Evolutionary conservation across 2,888 invertebrate species (phyloP).

Genomic region (Esperia sulphurella): DNA sequence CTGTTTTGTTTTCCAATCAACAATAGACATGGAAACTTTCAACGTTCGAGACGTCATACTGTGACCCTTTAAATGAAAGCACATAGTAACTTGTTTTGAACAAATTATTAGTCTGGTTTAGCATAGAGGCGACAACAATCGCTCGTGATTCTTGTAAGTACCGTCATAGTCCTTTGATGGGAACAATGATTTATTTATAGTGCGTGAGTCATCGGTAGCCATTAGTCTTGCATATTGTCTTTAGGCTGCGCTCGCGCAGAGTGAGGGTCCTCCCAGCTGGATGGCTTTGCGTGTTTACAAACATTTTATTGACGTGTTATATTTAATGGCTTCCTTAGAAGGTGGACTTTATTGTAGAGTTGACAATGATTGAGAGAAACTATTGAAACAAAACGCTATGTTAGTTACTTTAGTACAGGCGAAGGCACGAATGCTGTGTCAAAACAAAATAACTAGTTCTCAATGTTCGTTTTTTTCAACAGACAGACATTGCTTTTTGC

Average conservation of each 20-base stretch:
- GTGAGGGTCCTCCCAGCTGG: slow-evolving; percentile 58
- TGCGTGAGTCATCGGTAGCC: slow-evolving; percentile 68
- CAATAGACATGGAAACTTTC: slow-evolving; percentile 56
- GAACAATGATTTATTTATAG: slow-evolving; percentile 72
- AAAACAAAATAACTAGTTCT: too few species aligned
- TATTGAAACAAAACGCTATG: slow-evolving; percentile 19
- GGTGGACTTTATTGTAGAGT: slow-evolving; percentile 52
- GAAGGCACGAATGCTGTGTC: not conserved
- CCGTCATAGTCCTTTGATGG: slow-evolving; percentile 34
- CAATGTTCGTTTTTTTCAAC: too few species aligned
- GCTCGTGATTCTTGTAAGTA: slow-evolving; percentile 70
- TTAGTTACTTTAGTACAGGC: not conserved
- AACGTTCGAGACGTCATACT: slow-evolving; percentile 59
- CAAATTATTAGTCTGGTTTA: slow-evolving; percentile 78
- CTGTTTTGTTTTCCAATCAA: slow-evolving; percentile 69
- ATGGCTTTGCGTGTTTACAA: slow-evolving; percentile 74
- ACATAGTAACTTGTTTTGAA: slow-evolving; percentile 63
- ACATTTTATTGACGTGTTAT: slow-evolving; percentile 76
- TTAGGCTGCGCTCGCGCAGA: slow-evolving; percentile 37
- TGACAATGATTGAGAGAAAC: slow-evolving; percentile 54
- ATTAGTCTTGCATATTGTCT: slow-evolving; percentile 64
- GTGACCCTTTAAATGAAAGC: slow-evolving; percentile 60
- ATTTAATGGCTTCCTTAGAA: slow-evolving; percentile 72
- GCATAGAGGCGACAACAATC: slow-evolving; percentile 64
- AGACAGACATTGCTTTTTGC: too few species aligned